Base-by-base conservation (phyloP, 2,113 vertebrate genomes). In the Tetraodon nigroviridis region DNA sequence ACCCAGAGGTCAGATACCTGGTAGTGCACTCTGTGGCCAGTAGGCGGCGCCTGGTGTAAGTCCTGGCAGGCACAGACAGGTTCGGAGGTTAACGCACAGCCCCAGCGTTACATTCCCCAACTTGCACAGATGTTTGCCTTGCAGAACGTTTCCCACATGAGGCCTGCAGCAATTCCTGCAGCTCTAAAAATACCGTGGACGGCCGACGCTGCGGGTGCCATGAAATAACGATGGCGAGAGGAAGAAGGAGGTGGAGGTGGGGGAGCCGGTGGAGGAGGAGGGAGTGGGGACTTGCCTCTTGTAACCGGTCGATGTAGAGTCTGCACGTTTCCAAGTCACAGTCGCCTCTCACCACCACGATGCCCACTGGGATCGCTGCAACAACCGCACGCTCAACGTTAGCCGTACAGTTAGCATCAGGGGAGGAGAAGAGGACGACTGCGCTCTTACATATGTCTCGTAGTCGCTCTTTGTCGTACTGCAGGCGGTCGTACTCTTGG, bases 281-380 rank as follows among this genome's bases (percentile, higher is more conserved):
- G 41, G 48, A 54, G 17, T n/a, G 45, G 7, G 52, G 14, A 75
- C 86, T 92, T 62, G 92, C 97, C 95, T 99, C 97, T 55, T 98
- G 94, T 5, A 99, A 85, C 61, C 96, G 91, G 83, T 98, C 94
- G 47, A 99, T 95, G 75, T 97, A 98, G 82, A 97, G 94, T 67
- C 97, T 90, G 84, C 97, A 99, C 3, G 96, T 98, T 86, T 99
- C 96, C 88, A 99, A 89, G 76, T 99, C 97, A 80, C 97, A 98
- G 81, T 98, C 95, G 61, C 96, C 95, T 60, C 94, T 89, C 60
- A 99, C 92, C 75, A 99, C 97, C 72, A 99, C 93, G 53, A 99
- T 98, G 74, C 97, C 97, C 21, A 99, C 86, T 0, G 96, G 95
- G 72, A 94, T 93, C 24, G 95, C 97, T 98, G 79, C 1, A 49